Evolutionary conservation across 2,113 vertebrate species (phyloP).

Genomic region (Argyrosomus japonicus): DNA sequence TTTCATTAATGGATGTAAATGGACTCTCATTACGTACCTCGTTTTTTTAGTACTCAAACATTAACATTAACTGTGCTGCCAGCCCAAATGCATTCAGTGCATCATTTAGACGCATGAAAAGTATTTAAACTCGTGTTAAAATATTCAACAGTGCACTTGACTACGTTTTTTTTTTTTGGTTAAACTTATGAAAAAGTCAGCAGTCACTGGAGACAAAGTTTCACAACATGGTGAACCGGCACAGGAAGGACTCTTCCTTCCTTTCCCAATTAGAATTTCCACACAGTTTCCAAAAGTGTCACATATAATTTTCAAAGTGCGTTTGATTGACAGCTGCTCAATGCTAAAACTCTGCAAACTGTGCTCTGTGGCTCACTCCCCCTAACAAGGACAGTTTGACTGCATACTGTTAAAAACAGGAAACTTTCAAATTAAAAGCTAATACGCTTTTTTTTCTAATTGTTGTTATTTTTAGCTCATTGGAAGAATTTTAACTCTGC

Average conservation of each 20-base stretch:
- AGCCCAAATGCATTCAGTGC: constrained; percentile 37
- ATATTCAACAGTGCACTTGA: constrained; percentile 38
- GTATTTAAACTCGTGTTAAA: constrained; percentile 40
- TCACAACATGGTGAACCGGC: constrained; percentile 21
- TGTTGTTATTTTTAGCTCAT: constrained; percentile 11
- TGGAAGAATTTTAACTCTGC: neutral
- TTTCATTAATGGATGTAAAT: constrained; percentile 31
- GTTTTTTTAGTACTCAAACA: constrained; percentile 4
- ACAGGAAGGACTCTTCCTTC: constrained; percentile 33
- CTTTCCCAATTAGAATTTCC: constrained; percentile 31
- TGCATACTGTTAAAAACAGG: neutral
- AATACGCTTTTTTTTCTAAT: neutral
- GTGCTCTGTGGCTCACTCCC: neutral
- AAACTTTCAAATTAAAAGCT: constrained; percentile 18
- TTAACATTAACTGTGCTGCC: constrained; percentile 24
- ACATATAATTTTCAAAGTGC: constrained; percentile 36
- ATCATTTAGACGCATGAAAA: constrained; percentile 37
- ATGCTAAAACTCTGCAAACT: constrained; percentile 24
- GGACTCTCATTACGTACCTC: neutral
- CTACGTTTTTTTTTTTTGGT: constrained; percentile 17
- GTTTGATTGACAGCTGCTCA: constrained; percentile 56
- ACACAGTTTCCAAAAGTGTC: constrained; percentile 16
- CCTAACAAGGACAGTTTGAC: constrained; percentile 11
- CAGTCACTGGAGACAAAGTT: constrained; percentile 23
- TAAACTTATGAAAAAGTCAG: constrained; percentile 54